Conservation (phyloP, 2,113 vertebrate genomes). For the Sus scrofa region DNA sequence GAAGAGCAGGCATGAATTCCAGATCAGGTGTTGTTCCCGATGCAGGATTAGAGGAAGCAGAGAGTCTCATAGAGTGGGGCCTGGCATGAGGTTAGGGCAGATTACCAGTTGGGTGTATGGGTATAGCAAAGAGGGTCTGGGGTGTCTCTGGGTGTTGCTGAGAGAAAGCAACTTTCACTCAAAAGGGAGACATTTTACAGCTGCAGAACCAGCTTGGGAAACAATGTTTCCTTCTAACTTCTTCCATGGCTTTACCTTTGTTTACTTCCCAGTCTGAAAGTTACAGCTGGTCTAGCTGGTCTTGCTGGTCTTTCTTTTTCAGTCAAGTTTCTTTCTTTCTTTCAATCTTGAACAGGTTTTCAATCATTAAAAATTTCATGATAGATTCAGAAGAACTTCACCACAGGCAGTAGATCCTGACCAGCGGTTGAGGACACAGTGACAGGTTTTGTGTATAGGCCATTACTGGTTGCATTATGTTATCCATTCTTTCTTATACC, state of each 20-base stretch:
- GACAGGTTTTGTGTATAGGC: not conserved
- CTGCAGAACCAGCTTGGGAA: not conserved
- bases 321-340: not conserved
- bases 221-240: not conserved
- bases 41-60: not conserved
- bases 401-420: not conserved
- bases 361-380: not conserved
- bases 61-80: not conserved
- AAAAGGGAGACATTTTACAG: not conserved
- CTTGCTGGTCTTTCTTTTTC: not conserved
- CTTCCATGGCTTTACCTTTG: not conserved
- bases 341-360: not conserved
- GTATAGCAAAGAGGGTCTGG: too few species aligned
- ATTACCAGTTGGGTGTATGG: not conserved
- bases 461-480: not conserved
- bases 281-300: not conserved
- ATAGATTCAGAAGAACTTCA: not conserved
- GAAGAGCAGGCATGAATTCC: not conserved
- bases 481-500: not conserved
- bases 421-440: not conserved
- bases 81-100: not conserved
- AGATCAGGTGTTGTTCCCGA: not conserved
- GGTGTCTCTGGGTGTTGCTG: too few species aligned
- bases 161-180: not conserved
- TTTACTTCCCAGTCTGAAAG: not conserved